These are phyloP conservation scores for Synanthedon myopaeformis DNA, from an alignment of 2,888 invertebrate genomes.

Conservation along the genomic window DNA sequence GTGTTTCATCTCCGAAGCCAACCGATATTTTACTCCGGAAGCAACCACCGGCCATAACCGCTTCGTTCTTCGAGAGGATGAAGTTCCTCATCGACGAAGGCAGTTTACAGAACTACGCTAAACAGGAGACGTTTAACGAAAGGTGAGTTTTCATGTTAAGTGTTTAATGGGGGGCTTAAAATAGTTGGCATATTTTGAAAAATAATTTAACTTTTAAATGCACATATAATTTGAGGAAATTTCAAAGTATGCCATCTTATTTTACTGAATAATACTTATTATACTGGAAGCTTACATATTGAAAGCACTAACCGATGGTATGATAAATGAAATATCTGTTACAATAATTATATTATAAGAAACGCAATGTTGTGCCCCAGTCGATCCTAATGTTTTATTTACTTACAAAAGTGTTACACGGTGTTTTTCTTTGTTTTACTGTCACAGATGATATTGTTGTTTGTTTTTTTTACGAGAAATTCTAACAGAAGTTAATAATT, in stretches of 20 bases:
- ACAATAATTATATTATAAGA: constrained; percentile 43
- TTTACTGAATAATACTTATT: constrained; percentile 6
- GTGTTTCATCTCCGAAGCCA: constrained; percentile 95
- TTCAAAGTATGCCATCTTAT: constrained; percentile 15
- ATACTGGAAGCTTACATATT: neutral
- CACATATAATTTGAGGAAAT: neutral
- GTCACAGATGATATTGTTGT: constrained; percentile 16
- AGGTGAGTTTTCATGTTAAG: constrained; percentile 78
- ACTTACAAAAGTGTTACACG: constrained; percentile 52
- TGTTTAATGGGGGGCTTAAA: constrained; percentile 24
- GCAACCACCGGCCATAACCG: constrained; percentile 96
- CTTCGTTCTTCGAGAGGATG: constrained; percentile 98
- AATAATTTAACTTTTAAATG: neutral
- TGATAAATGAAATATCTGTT: constrained; percentile 22
- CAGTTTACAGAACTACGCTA: constrained; percentile 97
- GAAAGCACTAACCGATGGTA: neutral
- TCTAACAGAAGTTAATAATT: constrained; percentile 11
- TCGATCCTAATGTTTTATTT: constrained; percentile 71
- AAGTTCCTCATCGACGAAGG: constrained; percentile 98
- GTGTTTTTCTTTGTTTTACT: constrained; percentile 46
- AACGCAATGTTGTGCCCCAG: constrained; percentile 88
- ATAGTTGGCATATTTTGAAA: constrained; percentile 4
- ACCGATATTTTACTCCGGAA: constrained; percentile 94
- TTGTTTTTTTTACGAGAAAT: constrained; percentile 2
- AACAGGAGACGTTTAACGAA: constrained; percentile 95